phyloP scores from a whole-genome alignment of 2,113 vertebrate species.

The Fukomys damarensis region DNA sequence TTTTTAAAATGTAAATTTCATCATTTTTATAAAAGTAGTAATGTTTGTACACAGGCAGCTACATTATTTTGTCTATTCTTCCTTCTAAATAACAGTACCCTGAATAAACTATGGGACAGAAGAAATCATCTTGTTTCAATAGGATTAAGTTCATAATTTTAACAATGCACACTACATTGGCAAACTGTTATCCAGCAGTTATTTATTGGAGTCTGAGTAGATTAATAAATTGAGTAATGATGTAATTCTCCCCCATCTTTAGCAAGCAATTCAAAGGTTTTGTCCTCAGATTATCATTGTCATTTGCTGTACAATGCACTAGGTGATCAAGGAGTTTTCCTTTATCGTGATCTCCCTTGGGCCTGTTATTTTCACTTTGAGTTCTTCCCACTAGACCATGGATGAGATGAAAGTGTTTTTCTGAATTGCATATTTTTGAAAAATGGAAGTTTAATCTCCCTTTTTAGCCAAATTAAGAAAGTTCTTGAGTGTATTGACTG shows the following conservation, averaged over 20 bases:
- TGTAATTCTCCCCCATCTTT: neutral
- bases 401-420: conserved; percentile 3
- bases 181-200: neutral
- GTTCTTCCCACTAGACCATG: conserved; percentile 8
- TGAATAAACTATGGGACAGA: neutral
- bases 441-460: neutral
- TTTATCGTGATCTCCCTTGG: neutral
- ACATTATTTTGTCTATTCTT: neutral
- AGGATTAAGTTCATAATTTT: neutral
- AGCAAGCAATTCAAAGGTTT: neutral
- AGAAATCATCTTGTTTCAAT: neutral
- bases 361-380: conserved; percentile 9
- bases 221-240: neutral
- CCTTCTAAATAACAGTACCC: neutral
- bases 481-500: neutral
- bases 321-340: neutral
- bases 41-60: neutral
- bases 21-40: neutral
- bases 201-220: conserved; percentile 5
- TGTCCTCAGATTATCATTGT: neutral
- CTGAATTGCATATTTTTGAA: conserved; percentile 40
- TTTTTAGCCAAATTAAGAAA: conserved; percentile 21
- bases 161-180: neutral
- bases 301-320: neutral
- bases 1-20: neutral